These are phyloP conservation scores for Daboia siamensis DNA, from an alignment of 2,113 vertebrate genomes.

Conservation along the genomic window DNA sequence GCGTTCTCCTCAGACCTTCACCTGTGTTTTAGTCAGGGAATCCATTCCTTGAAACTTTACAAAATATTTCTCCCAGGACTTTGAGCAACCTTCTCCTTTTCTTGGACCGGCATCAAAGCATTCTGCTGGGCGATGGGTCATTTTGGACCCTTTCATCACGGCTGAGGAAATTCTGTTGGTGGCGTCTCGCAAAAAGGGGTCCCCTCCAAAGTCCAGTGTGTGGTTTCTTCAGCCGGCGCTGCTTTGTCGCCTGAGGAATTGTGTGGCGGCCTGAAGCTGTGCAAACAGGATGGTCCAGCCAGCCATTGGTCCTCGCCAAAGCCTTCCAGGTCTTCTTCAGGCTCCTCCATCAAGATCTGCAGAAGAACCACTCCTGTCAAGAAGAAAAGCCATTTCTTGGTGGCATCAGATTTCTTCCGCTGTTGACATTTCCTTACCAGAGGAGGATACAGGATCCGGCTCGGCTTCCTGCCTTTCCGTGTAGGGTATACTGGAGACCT, in stretches of 20 bases:
- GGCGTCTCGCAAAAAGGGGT: neutral
- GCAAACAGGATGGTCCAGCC: neutral
- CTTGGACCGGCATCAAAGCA: neutral
- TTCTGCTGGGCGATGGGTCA: neutral
- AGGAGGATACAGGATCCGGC: conserved; percentile 30
- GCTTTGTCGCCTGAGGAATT: neutral
- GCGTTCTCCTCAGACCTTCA: neutral
- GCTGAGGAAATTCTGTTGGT: no score
- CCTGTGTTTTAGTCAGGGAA: neutral
- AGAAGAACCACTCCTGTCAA: conserved; percentile 10
- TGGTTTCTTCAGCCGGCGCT: neutral
- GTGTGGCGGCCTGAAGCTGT: neutral
- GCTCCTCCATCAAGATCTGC: conserved; percentile 33
- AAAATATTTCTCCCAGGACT: neutral
- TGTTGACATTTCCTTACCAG: neutral
- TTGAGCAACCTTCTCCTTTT: neutral
- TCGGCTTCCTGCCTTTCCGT: conserved; percentile 16
- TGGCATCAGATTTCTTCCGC: neutral
- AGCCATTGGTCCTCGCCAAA: neutral
- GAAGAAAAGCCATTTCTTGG: conserved; percentile 32
- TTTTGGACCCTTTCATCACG: neutral
- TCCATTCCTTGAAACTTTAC: neutral
- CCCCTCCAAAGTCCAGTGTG: neutral
- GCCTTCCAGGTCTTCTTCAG: neutral
- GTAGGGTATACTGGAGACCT: neutral